Evolutionary conservation across 1,140 invertebrate genomes (phyloP).

Genomic region (Rhizoglyphus robini): DNA sequence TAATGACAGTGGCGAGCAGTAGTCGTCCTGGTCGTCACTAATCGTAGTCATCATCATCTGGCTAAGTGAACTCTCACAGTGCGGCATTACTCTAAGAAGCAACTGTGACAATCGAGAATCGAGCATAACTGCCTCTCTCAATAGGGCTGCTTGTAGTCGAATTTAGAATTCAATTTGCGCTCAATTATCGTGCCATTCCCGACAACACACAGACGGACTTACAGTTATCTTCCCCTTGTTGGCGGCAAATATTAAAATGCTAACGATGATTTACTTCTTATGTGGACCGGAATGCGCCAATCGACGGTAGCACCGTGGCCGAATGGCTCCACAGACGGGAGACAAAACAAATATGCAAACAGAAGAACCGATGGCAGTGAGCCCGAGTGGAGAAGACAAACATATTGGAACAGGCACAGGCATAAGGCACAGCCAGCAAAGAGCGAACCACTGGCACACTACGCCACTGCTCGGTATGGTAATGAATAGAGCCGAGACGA

Average conservation of each 20-base stretch:
- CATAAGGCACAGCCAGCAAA: not conserved
- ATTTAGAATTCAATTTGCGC: slow-evolving; percentile 8
- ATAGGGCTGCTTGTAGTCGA: not conserved
- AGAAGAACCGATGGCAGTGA: not conserved
- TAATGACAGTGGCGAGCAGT: too few species aligned
- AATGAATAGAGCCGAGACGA: not conserved
- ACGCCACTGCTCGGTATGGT: not conserved
- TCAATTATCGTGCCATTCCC: not conserved
- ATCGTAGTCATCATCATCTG: not conserved
- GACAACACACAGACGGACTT: too few species aligned
- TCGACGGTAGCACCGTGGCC: not conserved
- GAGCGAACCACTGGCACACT: too few species aligned
- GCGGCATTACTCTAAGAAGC: too few species aligned
- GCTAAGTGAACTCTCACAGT: not conserved
- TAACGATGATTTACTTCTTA: slow-evolving; percentile 13
- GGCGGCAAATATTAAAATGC: slow-evolving; percentile 3
- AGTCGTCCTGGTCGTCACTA: not conserved
- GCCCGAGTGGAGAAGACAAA: not conserved
- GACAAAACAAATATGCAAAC: not conserved
- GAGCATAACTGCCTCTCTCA: not conserved
- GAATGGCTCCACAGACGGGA: too few species aligned
- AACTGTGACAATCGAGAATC: not conserved
- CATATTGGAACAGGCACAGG: not conserved
- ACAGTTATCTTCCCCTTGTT: too few species aligned
- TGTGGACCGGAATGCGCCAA: not conserved